These are phyloP conservation scores for Saccopteryx leptura DNA, from an alignment of 2,113 vertebrate species.

Conservation along the genomic window DNA sequence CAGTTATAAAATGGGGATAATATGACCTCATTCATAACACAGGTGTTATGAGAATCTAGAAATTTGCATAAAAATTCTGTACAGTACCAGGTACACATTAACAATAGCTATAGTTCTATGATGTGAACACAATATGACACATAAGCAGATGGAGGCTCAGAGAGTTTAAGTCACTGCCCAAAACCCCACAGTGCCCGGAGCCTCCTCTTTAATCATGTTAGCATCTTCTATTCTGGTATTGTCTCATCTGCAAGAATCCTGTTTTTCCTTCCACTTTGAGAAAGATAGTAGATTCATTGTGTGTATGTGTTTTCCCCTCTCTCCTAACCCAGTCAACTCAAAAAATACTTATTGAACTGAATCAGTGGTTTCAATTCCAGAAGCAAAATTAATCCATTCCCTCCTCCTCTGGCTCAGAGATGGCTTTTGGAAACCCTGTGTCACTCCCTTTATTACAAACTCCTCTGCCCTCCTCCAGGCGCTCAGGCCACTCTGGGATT, in stretches of 20 bases:
- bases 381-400: slow-evolving; percentile 64
- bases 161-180: neutral
- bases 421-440: slow-evolving; percentile 69
- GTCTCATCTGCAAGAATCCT: neutral
- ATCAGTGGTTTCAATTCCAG: slow-evolving; percentile 72
- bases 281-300: neutral
- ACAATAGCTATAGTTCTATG: neutral
- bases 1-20: neutral
- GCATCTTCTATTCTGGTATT: neutral
- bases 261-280: slow-evolving; percentile 16
- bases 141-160: neutral
- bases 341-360: slow-evolving; percentile 67
- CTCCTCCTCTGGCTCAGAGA: slow-evolving; percentile 45
- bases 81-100: neutral
- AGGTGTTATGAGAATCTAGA: neutral
- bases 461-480: slow-evolving; percentile 70
- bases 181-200: neutral
- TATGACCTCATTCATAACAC: neutral
- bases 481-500: slow-evolving; percentile 73
- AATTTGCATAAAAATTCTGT: neutral
- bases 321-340: neutral
- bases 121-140: neutral
- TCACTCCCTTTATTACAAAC: slow-evolving; percentile 78
- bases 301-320: neutral
- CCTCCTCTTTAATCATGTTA: neutral